Evolutionary conservation across 2,797 vertebrate genomes (phyloP), one percentile per base, ranked within the genome.

Genomic region (Neosilurus mollespiculum): DNA sequence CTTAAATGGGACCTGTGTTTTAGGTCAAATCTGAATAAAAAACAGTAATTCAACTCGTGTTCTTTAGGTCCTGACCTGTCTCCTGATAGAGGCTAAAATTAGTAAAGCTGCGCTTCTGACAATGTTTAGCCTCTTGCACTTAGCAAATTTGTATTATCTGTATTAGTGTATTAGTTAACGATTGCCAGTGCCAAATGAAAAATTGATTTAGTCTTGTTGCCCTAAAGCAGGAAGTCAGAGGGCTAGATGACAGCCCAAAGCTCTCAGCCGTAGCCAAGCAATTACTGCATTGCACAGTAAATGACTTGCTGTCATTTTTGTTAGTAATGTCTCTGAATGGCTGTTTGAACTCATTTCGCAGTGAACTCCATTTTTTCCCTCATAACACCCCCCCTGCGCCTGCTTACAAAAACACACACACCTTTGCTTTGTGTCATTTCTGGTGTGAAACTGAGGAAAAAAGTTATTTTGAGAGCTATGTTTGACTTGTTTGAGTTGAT

Each of bases 301-400:
- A 90, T 62, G 80, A 86, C 85, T 86, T 83, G 77, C 85, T 86
- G 86, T 90, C 86, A 86, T 86, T 83, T 90, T 88, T 85, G 81
- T 86, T 85, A 84, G 71, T 83, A 86, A 86, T 86, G 69, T 67
- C 81, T 79, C 80, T 80, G 80, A 85, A 84, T 59, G 69, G 58
- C 81, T 79, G 67, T 83, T 80, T 77, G 76, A 78, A 78, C 59
- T 65, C 43, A 37, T 64, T 78, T 18, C 49, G 58, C 30, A 64
- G 71, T 14, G 30, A 82, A 71, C 37, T 84, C 61, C 14, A 16
- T 53, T 51, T 20, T 77, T 67, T 56, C 26, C 18, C 51, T 70
- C 2, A 12, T 22, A 16, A 43, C 43, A 43, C 43, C 43, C 43
- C 8, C 30, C 30, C 30, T 2, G 30, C 30, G 30, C 71, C 18